Percentiles rank a stretch among this genome's conserved stretches.
phyloP scores from a whole-genome alignment of 1,140 invertebrate species.

The Drosophila pruinosa region DNA sequence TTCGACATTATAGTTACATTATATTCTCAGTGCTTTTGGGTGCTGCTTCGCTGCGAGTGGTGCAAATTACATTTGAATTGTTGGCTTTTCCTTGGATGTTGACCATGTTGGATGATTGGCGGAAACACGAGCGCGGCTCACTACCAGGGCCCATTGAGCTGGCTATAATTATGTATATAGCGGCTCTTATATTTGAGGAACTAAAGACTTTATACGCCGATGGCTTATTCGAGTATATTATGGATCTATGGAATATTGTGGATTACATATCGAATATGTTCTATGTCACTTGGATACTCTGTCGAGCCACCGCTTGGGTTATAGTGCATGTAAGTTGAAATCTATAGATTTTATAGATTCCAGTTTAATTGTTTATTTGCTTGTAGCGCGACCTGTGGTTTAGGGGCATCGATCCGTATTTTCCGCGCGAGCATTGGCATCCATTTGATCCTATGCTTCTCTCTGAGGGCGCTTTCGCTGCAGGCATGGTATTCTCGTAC shows the following conservation, averaged over 20 bases:
- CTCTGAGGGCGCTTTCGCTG: constrained; percentile 96
- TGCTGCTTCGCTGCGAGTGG: constrained; percentile 91
- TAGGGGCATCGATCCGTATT: constrained; percentile 89
- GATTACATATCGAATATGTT: constrained; percentile 97
- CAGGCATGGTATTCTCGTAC: constrained; percentile 97
- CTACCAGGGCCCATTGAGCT: constrained; percentile 93
- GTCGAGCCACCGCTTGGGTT: constrained; percentile 90
- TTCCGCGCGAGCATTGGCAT: constrained; percentile 94
- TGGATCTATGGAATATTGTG: constrained; percentile 98
- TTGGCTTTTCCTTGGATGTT: constrained; percentile 90
- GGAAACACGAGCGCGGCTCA: constrained; percentile 90
- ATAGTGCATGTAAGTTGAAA: constrained; percentile 87
- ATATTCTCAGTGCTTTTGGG: constrained; percentile 88
- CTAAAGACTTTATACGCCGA: constrained; percentile 93
- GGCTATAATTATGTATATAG: constrained; percentile 91
- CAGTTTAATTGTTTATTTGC: background rate
- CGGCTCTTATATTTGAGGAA: constrained; percentile 95
- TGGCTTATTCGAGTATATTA: constrained; percentile 94
- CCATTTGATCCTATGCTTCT: constrained; percentile 96
- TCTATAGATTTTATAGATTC: background rate
- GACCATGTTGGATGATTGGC: constrained; percentile 88
- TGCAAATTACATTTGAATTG: constrained; percentile 90
- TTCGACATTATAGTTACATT: background rate
- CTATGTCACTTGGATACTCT: constrained; percentile 95
- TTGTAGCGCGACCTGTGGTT: constrained; percentile 87